A percentile compares a stretch with the other conserved stretches of the same genome.
Conservation (phyloP, 2,797 vertebrate species). For the Florisuga fusca region DNA sequence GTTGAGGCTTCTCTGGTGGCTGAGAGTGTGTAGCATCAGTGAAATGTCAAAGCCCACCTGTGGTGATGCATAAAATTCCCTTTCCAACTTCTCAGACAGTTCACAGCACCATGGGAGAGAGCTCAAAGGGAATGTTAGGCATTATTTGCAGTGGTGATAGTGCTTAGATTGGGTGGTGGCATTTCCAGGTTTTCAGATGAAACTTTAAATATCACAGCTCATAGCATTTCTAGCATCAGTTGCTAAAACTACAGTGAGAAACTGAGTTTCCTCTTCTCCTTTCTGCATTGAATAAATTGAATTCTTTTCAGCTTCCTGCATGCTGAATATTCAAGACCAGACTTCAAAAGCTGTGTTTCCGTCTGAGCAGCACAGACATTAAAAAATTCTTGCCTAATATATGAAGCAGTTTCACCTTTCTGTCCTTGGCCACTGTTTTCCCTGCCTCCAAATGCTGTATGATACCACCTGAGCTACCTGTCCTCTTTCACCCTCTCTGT, state of each 20-base stretch:
- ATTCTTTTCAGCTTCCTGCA: constrained; percentile 6
- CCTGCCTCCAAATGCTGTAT: not conserved
- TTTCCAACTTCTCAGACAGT: not conserved
- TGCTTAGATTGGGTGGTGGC: not conserved
- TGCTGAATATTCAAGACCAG: constrained; percentile 58
- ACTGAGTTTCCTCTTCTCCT: not conserved
- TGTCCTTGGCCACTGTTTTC: not conserved
- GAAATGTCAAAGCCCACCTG: not conserved
- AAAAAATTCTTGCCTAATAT: not conserved
- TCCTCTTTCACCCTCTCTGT: not conserved
- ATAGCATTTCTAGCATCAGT: constrained; percentile 17
- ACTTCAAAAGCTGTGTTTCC: constrained; percentile 17
- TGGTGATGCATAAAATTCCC: not conserved
- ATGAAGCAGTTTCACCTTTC: constrained; percentile 8
- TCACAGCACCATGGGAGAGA: not conserved
- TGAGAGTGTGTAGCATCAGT: not conserved
- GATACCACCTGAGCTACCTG: not conserved
- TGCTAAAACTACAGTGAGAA: constrained; percentile 21
- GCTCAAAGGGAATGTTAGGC: not conserved
- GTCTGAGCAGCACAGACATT: not conserved
- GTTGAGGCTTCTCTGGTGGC: not conserved
- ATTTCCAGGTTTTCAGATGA: constrained; percentile 31
- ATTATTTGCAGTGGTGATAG: not conserved
- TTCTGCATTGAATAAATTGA: constrained; percentile 2
- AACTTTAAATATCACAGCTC: constrained; percentile 42